Evolutionary conservation across 2,113 vertebrate genomes (phyloP).

Genomic region (Toxotes jaculatrix): DNA sequence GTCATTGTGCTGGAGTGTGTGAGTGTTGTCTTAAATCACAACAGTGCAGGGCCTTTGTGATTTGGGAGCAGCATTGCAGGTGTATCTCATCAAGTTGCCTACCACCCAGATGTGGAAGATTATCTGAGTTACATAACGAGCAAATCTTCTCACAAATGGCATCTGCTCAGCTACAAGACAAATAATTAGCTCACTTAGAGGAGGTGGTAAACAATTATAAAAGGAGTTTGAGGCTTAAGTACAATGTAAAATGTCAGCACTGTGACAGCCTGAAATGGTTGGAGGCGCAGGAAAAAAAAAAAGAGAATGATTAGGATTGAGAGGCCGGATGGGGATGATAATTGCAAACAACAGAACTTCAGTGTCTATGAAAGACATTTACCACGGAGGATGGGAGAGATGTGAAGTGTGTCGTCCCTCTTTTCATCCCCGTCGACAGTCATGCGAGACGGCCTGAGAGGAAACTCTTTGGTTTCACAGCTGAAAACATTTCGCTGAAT

Average conservation of each 20-base stretch:
- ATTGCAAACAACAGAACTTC: slow-evolving; percentile 53
- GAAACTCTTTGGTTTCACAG: not conserved
- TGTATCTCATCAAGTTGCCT: slow-evolving; percentile 17
- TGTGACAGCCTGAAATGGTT: not conserved
- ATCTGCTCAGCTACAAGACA: slow-evolving; percentile 12
- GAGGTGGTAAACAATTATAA: slow-evolving; percentile 31
- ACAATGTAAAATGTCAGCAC: slow-evolving; percentile 13
- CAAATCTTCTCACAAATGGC: slow-evolving; percentile 25
- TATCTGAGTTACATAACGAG: slow-evolving; percentile 17
- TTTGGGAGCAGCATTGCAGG: slow-evolving; percentile 19
- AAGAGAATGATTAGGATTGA: slow-evolving; percentile 27
- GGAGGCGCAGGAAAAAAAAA: slow-evolving; percentile 17
- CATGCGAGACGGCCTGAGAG: slow-evolving; percentile 1
- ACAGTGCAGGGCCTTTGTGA: not conserved
- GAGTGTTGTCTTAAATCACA: not conserved
- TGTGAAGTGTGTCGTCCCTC: slow-evolving; percentile 23
- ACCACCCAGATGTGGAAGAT: slow-evolving; percentile 24
- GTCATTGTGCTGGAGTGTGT: not conserved
- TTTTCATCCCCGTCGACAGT: slow-evolving; percentile 6
- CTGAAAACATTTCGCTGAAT: slow-evolving; percentile 6
- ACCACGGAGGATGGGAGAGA: slow-evolving; percentile 12
- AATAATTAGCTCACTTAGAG: slow-evolving; percentile 32
- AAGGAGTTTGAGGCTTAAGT: not conserved
- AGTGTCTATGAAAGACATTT: slow-evolving; percentile 44
- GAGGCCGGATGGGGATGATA: slow-evolving; percentile 24